Conservation (phyloP, 1,140 invertebrate genomes). For the Sycophila sp. region DNA sequence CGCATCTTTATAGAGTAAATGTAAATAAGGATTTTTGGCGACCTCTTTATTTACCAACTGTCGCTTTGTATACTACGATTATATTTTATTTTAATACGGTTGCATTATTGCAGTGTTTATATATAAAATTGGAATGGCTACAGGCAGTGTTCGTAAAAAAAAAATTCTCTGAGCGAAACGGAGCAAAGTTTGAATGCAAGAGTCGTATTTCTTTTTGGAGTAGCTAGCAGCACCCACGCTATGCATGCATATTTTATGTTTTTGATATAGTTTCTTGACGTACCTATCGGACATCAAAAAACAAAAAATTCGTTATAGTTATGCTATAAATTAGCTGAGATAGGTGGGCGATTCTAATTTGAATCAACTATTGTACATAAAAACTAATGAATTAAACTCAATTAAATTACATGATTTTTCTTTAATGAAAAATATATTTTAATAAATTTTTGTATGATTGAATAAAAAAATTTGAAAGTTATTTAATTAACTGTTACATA, state of each 20-base stretch:
- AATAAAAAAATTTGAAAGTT: background rate
- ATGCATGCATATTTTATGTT: background rate
- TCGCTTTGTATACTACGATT: slow-evolving; percentile 12
- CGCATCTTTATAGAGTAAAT: slow-evolving; percentile 8
- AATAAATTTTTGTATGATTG: background rate
- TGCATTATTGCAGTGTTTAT: slow-evolving; percentile 22
- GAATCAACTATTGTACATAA: background rate
- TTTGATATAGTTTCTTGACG: background rate
- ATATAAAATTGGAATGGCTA: background rate
- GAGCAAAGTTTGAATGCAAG: slow-evolving; percentile 7
- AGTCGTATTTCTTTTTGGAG: background rate
- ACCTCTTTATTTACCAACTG: slow-evolving; percentile 22
- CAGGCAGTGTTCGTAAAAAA: background rate
- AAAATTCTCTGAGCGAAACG: slow-evolving; percentile 1
- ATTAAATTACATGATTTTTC: background rate
- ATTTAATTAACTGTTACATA: background rate
- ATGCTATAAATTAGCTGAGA: background rate
- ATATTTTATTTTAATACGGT: slow-evolving; percentile 33
- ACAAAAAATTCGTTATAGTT: background rate
- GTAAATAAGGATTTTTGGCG: slow-evolving; percentile 22
- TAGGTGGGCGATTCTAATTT: background rate
- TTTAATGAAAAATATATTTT: background rate
- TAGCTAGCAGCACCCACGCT: background rate
- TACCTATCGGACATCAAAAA: background rate
- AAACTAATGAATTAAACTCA: background rate